These are phyloP conservation scores for Phylloscopus trochiloides DNA, from an alignment of 2,113 vertebrate genomes.

Conservation along the genomic window DNA sequence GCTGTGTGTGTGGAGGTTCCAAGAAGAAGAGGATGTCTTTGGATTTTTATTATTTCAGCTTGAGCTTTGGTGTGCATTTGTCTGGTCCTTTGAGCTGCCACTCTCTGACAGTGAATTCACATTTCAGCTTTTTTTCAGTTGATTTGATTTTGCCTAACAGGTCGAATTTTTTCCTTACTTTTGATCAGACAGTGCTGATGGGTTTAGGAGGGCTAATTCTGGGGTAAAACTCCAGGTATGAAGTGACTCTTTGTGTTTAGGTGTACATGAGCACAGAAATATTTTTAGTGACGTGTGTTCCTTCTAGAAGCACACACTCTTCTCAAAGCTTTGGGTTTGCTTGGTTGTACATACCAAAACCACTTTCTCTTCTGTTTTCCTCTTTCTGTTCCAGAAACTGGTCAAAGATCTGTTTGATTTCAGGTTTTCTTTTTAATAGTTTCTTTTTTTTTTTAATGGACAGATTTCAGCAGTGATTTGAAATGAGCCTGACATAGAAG, in stretches of 20 bases:
- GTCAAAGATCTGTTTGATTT: not conserved
- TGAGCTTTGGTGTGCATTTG: not conserved
- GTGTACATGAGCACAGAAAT: not conserved
- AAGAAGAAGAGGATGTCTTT: not conserved
- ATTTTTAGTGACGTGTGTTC: not conserved
- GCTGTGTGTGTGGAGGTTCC: not conserved
- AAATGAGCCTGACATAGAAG: not conserved
- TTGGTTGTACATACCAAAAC: not conserved
- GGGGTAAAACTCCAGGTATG: not conserved
- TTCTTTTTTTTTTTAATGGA: not conserved
- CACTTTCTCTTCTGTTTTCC: conserved; percentile 14
- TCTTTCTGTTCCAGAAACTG: conserved; percentile 12
- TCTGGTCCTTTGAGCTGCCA: not conserved
- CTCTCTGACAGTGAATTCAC: not conserved
- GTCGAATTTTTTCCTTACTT: not conserved
- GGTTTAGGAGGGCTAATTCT: not conserved
- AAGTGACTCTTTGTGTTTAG: not conserved
- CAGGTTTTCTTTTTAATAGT: not conserved
- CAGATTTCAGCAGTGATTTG: not conserved
- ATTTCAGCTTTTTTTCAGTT: not conserved
- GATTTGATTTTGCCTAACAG: not conserved
- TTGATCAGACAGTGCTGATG: not conserved
- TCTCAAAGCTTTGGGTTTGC: not conserved
- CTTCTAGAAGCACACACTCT: not conserved
- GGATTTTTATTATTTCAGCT: not conserved